Percentiles rank a stretch among this genome's conserved stretches.
Evolutionary conservation across 2,113 vertebrate genomes (phyloP).

Genomic region (Grammomys surdaster): DNA sequence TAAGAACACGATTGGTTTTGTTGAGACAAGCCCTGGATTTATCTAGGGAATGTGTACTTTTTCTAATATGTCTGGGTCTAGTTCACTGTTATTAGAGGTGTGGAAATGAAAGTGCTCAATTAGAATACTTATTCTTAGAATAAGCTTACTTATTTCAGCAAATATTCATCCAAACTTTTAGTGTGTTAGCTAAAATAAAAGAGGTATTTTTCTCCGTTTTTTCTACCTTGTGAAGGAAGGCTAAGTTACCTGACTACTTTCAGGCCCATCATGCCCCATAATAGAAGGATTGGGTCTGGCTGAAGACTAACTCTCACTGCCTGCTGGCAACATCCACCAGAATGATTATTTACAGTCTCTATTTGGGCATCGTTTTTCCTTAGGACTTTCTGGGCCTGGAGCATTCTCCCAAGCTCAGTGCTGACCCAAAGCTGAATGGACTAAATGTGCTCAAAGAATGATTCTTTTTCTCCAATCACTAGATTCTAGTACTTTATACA

Average conservation of each 20-base stretch:
- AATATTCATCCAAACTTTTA: not conserved
- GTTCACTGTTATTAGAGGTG: slow-evolving; percentile 10
- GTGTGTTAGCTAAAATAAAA: not conserved
- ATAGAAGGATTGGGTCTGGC: not conserved
- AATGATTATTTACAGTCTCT: accelerated
- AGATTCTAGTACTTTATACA: not conserved
- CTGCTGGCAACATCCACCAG: not conserved
- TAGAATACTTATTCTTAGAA: slow-evolving; percentile 8
- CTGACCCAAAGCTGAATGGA: not conserved
- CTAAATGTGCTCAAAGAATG: not conserved
- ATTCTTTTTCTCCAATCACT: not conserved
- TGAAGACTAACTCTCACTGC: not conserved
- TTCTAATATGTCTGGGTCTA: not conserved
- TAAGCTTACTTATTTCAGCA: not conserved
- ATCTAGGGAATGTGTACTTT: not conserved
- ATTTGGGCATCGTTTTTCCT: not conserved
- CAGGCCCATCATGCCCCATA: not conserved
- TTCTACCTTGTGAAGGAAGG: not conserved
- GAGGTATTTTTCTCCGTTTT: not conserved
- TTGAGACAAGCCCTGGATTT: not conserved
- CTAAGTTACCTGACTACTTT: not conserved
- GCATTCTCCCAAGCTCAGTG: not conserved
- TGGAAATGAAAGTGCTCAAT: slow-evolving; percentile 37
- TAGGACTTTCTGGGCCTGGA: no score
- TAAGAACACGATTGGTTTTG: slow-evolving; percentile 40